Evolutionary conservation across 2,113 vertebrate genomes (phyloP).

Genomic region (Meleagris gallopavo): DNA sequence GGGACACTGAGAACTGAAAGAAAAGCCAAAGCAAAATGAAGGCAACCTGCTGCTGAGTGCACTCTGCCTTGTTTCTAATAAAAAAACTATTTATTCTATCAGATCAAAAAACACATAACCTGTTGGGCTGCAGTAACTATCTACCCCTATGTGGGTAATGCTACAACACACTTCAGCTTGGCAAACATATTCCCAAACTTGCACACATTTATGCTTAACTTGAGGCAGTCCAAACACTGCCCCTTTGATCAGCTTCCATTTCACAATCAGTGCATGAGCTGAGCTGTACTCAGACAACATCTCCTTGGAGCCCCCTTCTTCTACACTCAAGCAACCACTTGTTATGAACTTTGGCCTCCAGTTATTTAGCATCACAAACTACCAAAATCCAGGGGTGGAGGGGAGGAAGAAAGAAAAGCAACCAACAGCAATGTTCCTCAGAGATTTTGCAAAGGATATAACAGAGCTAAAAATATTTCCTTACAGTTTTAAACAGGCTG

Average conservation of each 20-base stretch:
- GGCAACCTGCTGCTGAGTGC: background rate
- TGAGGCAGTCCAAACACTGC: slow-evolving; percentile 25
- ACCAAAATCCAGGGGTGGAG: background rate
- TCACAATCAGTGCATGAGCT: rapidly evolving
- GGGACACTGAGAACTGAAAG: background rate
- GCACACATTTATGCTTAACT: slow-evolving; percentile 4
- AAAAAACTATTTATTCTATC: no score
- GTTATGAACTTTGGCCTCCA: background rate
- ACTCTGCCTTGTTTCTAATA: background rate
- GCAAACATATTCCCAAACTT: slow-evolving; percentile 6
- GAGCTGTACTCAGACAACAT: background rate
- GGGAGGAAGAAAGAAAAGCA: background rate
- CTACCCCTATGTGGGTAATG: background rate
- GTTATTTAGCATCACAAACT: background rate
- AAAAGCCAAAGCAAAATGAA: background rate
- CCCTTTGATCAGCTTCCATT: background rate
- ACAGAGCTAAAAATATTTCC: background rate
- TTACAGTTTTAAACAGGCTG: background rate
- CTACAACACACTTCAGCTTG: background rate
- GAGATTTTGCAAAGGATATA: background rate
- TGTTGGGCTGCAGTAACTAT: background rate
- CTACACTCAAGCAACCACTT: background rate
- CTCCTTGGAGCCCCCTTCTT: background rate
- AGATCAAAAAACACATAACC: background rate
- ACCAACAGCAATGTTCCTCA: background rate